Conservation (phyloP, 1,140 invertebrate species). For the Goniozus legneri region DNA sequence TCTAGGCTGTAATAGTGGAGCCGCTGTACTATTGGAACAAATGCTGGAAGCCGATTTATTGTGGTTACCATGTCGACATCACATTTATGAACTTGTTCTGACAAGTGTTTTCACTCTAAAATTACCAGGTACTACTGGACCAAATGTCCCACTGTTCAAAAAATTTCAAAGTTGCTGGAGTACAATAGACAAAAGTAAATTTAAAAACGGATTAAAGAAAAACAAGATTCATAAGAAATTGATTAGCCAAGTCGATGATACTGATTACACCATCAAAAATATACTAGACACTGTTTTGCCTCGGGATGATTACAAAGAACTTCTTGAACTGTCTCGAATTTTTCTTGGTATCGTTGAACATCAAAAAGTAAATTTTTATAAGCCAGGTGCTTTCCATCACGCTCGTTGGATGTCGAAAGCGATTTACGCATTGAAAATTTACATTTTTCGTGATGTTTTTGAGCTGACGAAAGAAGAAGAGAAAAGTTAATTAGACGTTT, state of each 20-base stretch:
- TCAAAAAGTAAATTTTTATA: slow-evolving; percentile 37
- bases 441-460: slow-evolving; percentile 19
- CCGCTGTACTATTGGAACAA: slow-evolving; percentile 8
- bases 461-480: slow-evolving; percentile 10
- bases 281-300: slow-evolving; percentile 14
- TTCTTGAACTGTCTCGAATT: slow-evolving; percentile 40
- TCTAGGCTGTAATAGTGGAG: slow-evolving; percentile 3
- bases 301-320: slow-evolving; percentile 41
- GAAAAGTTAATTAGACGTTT: slow-evolving; percentile 16
- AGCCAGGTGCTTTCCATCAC: slow-evolving; percentile 43
- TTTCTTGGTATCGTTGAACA: slow-evolving; percentile 42
- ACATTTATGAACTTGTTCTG: slow-evolving; percentile 13
- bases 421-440: slow-evolving; percentile 47
- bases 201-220: slow-evolving; percentile 7
- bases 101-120: slow-evolving; percentile 4
- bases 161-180: slow-evolving; percentile 9
- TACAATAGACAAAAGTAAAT: slow-evolving; percentile 7
- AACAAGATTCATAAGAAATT: neutral
- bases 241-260: slow-evolving; percentile 14
- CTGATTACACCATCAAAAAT: slow-evolving; percentile 12
- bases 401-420: slow-evolving; percentile 41
- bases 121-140: slow-evolving; percentile 4
- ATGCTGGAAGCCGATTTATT: slow-evolving; percentile 12
- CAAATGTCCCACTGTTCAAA: slow-evolving; percentile 10
- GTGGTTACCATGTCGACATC: slow-evolving; percentile 12